Percentiles rank a stretch among this genome's conserved stretches.
phyloP scores from a whole-genome alignment of 2,888 invertebrate species.

The Machimus atricapillus region DNA sequence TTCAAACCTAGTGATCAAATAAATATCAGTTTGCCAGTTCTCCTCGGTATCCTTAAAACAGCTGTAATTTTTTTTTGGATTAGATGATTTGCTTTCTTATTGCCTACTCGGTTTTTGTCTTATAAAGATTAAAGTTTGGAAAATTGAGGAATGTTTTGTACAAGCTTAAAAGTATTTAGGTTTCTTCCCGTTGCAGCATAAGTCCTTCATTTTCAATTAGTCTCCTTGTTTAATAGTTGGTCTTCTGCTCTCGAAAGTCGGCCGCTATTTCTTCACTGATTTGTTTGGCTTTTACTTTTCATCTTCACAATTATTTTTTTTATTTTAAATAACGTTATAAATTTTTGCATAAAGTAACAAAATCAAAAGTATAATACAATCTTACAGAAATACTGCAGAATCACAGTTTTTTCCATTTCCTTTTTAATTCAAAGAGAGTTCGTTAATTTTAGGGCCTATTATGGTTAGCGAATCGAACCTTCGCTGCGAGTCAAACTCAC shows the following conservation, averaged over 20 bases:
- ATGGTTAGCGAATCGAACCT: no score
- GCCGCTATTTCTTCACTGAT: background rate
- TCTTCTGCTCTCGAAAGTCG: background rate
- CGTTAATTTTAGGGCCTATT: background rate
- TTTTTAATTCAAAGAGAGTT: slow-evolving; percentile 15
- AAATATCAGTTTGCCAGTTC: slow-evolving; percentile 48
- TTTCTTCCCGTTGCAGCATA: background rate
- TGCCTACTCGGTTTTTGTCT: slow-evolving; percentile 41
- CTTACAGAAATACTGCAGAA: background rate
- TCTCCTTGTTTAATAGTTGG: background rate
- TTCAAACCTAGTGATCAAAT: slow-evolving; percentile 49
- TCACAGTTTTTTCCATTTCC: background rate
- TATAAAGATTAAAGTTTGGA: slow-evolving; percentile 18
- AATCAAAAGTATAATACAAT: background rate
- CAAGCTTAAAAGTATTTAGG: slow-evolving; percentile 28
- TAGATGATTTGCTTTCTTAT: slow-evolving; percentile 46
- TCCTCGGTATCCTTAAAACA: slow-evolving; percentile 44
- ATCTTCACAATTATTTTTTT: background rate
- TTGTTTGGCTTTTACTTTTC: background rate
- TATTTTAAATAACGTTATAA: background rate
- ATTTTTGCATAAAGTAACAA: background rate
- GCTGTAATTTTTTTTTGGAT: slow-evolving; percentile 45
- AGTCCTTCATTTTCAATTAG: background rate
- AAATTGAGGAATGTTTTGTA: slow-evolving; percentile 15
- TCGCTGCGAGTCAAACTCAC: no score